phyloP scores from a whole-genome alignment of 92 coral and sea anemone species.

The Epizoanthus fatuus region DNA sequence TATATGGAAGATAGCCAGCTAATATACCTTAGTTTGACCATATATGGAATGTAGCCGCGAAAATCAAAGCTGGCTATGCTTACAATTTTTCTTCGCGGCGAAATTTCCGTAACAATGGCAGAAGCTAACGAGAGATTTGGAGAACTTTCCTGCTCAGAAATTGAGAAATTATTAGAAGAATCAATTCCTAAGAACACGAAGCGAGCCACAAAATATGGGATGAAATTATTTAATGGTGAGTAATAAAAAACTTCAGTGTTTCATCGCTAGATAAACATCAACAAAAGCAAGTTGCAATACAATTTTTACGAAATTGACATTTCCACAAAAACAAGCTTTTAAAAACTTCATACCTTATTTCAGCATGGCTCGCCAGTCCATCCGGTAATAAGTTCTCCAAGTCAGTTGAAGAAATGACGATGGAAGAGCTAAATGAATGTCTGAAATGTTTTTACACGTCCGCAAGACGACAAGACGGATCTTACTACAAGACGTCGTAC shows the following conservation, averaged over 20 bases:
- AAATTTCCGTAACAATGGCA: too few species aligned
- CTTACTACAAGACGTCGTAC: conserved; percentile 52
- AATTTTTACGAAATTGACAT: background rate
- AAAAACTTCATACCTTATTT: background rate
- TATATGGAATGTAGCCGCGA: too few species aligned
- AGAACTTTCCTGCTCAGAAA: conserved; percentile 3
- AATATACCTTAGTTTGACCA: too few species aligned
- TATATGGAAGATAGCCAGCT: too few species aligned
- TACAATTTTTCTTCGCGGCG: too few species aligned
- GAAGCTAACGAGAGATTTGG: too few species aligned
- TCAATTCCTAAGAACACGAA: background rate
- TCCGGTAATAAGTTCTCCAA: conserved; percentile 2
- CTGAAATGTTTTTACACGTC: conserved; percentile 67
- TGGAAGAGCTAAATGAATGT: conserved; percentile 65
- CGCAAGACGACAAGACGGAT: conserved; percentile 54
- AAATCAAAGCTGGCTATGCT: too few species aligned
- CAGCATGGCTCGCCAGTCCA: conserved; percentile 12
- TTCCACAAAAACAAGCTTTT: background rate
- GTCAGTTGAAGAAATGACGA: conserved; percentile 50
- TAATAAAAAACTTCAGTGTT: background rate
- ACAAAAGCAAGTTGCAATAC: background rate
- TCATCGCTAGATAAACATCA: background rate
- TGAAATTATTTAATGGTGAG: conserved; percentile 7
- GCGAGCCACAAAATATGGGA: background rate
- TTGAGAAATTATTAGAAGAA: background rate